Evolutionary conservation across 2,113 vertebrate genomes (phyloP).

Genomic region (Thalassarche chlororhynchos): DNA sequence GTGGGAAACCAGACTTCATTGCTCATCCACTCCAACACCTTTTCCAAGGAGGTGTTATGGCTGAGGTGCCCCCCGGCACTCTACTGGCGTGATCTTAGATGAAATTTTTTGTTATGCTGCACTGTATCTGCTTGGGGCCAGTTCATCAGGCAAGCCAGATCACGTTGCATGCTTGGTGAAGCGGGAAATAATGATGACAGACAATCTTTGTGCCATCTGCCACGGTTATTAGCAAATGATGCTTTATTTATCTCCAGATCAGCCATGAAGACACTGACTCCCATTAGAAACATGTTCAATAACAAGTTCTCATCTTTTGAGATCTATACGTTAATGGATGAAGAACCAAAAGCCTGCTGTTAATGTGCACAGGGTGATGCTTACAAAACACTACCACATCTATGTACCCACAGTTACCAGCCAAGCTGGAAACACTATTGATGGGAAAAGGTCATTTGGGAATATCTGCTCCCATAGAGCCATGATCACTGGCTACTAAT

Average conservation of each 20-base stretch:
- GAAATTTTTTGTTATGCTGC: background rate
- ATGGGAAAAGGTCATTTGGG: background rate
- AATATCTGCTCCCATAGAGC: background rate
- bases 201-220: slow-evolving; percentile 57
- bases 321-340: background rate
- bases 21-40: background rate
- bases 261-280: background rate
- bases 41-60: background rate
- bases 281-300: background rate
- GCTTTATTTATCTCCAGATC: slow-evolving; percentile 58
- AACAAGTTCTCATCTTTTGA: background rate
- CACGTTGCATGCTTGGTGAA: slow-evolving; percentile 50
- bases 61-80: background rate
- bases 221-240: slow-evolving; percentile 49
- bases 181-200: slow-evolving; percentile 19
- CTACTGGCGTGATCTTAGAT: background rate
- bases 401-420: background rate
- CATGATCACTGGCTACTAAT: background rate
- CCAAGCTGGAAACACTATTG: background rate
- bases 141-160: slow-evolving; percentile 38
- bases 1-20: background rate
- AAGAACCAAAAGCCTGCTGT: background rate
- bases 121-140: background rate
- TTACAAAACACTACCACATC: background rate
- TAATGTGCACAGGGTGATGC: background rate